phyloP scores from a whole-genome alignment of 2,113 vertebrate genomes.

The Regulus satrapa region DNA sequence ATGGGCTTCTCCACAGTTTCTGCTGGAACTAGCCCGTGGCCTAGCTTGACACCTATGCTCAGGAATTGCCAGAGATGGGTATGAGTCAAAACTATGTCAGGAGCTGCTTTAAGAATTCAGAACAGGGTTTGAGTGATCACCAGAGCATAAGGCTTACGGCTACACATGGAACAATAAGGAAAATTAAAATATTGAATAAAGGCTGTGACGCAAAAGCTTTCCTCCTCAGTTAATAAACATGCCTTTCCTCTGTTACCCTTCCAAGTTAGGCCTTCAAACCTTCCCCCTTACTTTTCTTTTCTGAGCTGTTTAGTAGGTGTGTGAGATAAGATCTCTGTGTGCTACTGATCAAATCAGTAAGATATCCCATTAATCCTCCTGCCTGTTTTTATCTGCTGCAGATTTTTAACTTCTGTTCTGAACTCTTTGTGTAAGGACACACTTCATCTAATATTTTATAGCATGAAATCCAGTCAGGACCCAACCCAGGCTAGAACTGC shows the following conservation, averaged over 20 bases:
- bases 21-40: background rate
- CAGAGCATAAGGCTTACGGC: background rate
- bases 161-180: background rate
- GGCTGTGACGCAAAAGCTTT: background rate
- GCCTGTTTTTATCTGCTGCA: background rate
- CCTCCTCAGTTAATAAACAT: background rate
- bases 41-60: background rate
- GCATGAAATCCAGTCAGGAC: background rate
- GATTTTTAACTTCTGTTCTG: background rate
- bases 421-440: background rate
- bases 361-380: background rate
- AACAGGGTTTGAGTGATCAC: background rate
- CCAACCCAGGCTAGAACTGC: background rate
- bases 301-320: background rate
- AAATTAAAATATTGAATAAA: background rate
- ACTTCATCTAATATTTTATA: background rate
- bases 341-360: background rate
- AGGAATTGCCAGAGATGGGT: background rate
- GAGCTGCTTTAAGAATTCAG: background rate
- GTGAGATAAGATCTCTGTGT: background rate
- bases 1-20: background rate
- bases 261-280: background rate
- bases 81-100: background rate
- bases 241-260: background rate
- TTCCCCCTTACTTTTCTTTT: background rate